These are phyloP conservation scores for Sepioteuthis lessoniana DNA, from an alignment of 2,888 invertebrate species.

Conservation along the genomic window DNA sequence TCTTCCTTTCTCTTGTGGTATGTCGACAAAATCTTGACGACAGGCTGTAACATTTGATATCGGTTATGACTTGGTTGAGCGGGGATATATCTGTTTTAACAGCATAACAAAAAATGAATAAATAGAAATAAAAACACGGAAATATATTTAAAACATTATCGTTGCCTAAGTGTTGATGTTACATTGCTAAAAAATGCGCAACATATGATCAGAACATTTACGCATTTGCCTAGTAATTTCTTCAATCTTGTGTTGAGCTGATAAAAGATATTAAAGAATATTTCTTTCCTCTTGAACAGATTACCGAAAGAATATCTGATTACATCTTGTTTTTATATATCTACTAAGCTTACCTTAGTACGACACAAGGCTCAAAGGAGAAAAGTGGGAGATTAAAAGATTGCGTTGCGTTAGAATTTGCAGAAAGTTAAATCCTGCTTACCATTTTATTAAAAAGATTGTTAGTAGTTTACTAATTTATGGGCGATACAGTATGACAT, in stretches of 20 bases:
- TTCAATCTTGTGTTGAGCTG: not conserved
- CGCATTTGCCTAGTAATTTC: not conserved
- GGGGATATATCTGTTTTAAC: not conserved
- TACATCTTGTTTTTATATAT: not conserved
- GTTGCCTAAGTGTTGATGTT: not conserved
- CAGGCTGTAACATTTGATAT: not conserved
- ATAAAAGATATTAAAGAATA: conserved; percentile 33
- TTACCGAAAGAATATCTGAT: conserved; percentile 4
- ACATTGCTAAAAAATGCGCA: not conserved
- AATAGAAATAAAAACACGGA: not conserved
- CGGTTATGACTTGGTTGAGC: not conserved
- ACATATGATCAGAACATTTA: not conserved
- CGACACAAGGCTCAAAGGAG: no score
- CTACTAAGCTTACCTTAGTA: not conserved
- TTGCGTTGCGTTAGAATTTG: no score
- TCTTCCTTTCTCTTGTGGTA: not conserved
- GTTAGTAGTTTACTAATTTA: no score
- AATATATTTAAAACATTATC: not conserved
- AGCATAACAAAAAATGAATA: no score
- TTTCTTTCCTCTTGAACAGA: not conserved
- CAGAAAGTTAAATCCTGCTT: no score
- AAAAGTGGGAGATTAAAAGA: no score
- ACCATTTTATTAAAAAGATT: no score
- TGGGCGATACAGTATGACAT: no score
- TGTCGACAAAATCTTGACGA: not conserved